Conservation (phyloP, 2,113 vertebrate genomes). For the Calyptommatus sinebrachiatus region DNA sequence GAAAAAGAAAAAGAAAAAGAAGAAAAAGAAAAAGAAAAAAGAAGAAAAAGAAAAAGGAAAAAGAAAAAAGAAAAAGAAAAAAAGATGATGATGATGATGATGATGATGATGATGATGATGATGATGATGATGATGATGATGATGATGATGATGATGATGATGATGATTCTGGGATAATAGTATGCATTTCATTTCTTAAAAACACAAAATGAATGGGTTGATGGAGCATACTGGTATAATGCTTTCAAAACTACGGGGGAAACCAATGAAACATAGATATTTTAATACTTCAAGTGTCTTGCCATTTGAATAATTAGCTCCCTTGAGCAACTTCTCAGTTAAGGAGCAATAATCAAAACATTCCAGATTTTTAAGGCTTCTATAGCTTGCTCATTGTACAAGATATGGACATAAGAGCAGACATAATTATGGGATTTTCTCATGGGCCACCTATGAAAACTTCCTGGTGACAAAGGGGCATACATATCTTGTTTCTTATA, state of each 20-base stretch:
- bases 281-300: background rate
- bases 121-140: too few relatives aligned
- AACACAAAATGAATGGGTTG: background rate
- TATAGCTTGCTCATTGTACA: background rate
- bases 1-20: too few relatives aligned
- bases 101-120: too few relatives aligned
- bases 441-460: background rate
- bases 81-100: too few relatives aligned
- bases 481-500: constrained; percentile 24
- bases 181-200: background rate
- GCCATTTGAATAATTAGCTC: constrained; percentile 17
- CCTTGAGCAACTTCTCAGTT: background rate
- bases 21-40: background rate
- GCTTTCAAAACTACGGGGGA: background rate
- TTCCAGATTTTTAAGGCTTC: background rate
- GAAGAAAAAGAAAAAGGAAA: too few relatives aligned
- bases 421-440: background rate
- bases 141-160: too few relatives aligned
- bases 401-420: background rate
- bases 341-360: background rate
- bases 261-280: background rate
- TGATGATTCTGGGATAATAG: too few relatives aligned
- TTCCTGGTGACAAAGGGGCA: background rate
- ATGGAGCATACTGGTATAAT: background rate
- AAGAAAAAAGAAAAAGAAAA: too few relatives aligned